Evolutionary conservation across 2,797 vertebrate species (phyloP), one percentile per base, ranked within the genome.

Genomic region (Pseudotriccus pelzelni): DNA sequence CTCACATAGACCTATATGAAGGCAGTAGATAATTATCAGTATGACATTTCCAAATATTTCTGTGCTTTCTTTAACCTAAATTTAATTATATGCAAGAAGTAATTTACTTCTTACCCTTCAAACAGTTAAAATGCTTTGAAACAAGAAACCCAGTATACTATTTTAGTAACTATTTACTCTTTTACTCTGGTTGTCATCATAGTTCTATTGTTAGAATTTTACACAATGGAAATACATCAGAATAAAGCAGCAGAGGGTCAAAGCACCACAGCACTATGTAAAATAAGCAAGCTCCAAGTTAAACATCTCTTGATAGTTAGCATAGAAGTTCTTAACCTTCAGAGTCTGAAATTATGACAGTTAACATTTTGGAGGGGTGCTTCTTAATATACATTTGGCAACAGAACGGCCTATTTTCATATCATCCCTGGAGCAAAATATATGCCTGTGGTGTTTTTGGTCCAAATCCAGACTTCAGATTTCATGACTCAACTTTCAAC

Each of bases 401-500:
- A 60, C 36, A 72, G 37, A 90, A 62, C 2, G 1, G 7, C 24
- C 23, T 67, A 43, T 91, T 95, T 96, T 96, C 66, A 55, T 74
- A 92, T 68, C 21, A 66, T 93, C 84, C 43, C 77, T 89, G 27
- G 86, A 84, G 94, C 62, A 96, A 95, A 93, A 90, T 97, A 80
- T 89, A 93, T 92, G 89, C 78, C 82, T 95, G 44, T 73, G 75
- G 77, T 97, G 73, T 18, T 95, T 96, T 96, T 97, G 96, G 94
- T 92, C 55, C 3, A 21, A 87, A 76, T 81, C 79, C 96, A 97
- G 85, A 89, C 82, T 93, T 93, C 66, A 88, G 74, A 94, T 94
- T 96, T 94, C 85, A 82, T 86, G 88, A 93, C 84, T 96, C 39
- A 90, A 91, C 72, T 96, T 96, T 96, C 96, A 96, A 75, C 93